phyloP scores from a whole-genome alignment of 2,888 invertebrate species.

The Odontocerum albicorne region DNA sequence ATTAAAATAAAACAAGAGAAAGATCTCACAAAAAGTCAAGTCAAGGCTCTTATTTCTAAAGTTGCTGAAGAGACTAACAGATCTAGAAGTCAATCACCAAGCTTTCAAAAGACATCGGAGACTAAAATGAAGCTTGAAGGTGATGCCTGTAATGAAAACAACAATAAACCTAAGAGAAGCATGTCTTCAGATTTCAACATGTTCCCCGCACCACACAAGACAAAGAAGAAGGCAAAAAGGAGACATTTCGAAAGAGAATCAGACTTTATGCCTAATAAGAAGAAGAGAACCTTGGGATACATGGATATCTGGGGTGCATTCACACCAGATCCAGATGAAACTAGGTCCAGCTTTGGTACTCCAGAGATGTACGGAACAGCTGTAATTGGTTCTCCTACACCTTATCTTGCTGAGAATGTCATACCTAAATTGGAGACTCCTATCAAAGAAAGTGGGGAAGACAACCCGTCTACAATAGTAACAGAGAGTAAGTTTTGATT shows the following conservation, averaged over 20 bases:
- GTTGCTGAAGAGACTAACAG: constrained; percentile 1
- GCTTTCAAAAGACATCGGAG: neutral
- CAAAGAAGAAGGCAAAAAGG: constrained; percentile 16
- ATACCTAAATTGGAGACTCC: neutral
- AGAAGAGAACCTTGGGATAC: constrained; percentile 7
- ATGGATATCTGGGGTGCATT: constrained; percentile 18
- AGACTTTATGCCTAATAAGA: constrained; percentile 11
- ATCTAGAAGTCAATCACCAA: constrained; percentile 15
- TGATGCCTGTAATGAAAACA: neutral
- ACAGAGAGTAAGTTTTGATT: constrained; percentile 42
- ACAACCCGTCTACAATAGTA: constrained; percentile 23
- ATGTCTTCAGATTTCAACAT: neutral
- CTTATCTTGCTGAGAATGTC: neutral
- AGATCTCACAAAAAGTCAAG: constrained; percentile 11
- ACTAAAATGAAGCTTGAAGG: neutral
- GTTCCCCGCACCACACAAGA: constrained; percentile 7
- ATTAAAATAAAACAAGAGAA: constrained; percentile 10
- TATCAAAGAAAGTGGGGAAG: constrained; percentile 16
- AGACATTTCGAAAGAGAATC: neutral
- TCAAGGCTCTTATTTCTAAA: constrained; percentile 13
- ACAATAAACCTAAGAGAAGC: neutral
- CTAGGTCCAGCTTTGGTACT: constrained; percentile 43
- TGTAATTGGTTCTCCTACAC: neutral
- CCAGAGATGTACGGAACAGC: constrained; percentile 38
- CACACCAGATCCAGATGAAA: constrained; percentile 43